Base-by-base conservation (phyloP, 1,140 invertebrate genomes). In the Heliconius melpomene region DNA sequence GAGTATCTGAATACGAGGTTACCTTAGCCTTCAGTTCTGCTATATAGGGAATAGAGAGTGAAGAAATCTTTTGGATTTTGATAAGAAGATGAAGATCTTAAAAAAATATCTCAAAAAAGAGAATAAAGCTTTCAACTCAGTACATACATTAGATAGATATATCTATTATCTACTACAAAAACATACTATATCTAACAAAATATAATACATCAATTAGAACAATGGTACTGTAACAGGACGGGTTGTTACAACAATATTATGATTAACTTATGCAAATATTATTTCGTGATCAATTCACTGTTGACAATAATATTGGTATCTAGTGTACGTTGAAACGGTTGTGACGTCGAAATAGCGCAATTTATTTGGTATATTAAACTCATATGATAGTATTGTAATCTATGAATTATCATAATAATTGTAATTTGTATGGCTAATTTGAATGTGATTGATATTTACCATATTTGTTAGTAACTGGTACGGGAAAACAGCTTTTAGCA, bases 211-310 rank as follows among this genome's bases (percentile, higher is more conserved):
- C 78, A 74, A 74, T 76, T 74, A 70, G 23, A 81, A 83, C 82
- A 81, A 83, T 74, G 78, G 78, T 26, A 54, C 54, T 77, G 78
- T 54, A 78, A 50, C 72, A 66, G 77, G 70, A 70, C 38, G 75
- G 72, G 75, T 72, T 77, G 74, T 75, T 71, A 76, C 84, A 83
- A 87, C 82, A 85, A 84, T 88, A 83, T 90, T 90, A 86, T 86
- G 83, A 88, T 86, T 87, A 86, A 84, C 83, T 85, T 84, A 87
- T 84, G 83, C 78, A 88, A 90, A 90, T 90, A 87, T 90, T 87
- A 85, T 86, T 84, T 80, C 78, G 83, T 83, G 84, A 87, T 86
- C 83, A 84, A 85, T 79, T 82, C 77, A 60, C 32, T 85, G 82
- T 89, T 89, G 79, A 88, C 79, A 79, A 66, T 81, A 84, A 79